phyloP scores from a whole-genome alignment of 2,888 invertebrate genomes.

The Eilema sororculum region DNA sequence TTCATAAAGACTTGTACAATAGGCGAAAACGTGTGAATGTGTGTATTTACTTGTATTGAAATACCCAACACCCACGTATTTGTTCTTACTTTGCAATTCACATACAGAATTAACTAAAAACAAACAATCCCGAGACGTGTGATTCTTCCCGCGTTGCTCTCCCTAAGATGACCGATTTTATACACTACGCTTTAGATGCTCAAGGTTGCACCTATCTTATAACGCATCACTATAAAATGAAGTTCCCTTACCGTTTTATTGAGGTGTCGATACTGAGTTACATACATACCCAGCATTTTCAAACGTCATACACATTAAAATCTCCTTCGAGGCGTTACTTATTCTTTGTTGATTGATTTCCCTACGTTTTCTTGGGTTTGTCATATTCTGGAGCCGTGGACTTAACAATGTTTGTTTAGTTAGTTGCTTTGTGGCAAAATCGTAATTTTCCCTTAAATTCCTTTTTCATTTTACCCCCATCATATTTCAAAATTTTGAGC shows the following conservation, averaged over 20 bases:
- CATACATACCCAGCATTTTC: background rate
- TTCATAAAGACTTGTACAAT: too few relatives aligned
- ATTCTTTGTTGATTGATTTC: background rate
- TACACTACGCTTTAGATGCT: background rate
- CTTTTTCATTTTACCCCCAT: background rate
- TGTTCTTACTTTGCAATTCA: background rate
- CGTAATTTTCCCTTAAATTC: background rate
- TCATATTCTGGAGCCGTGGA: background rate
- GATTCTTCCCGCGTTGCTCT: background rate
- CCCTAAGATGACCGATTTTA: background rate
- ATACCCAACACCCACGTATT: background rate
- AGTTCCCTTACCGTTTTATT: background rate
- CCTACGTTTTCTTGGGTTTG: background rate
- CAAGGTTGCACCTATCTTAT: background rate
- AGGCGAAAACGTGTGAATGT: background rate
- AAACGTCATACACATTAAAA: background rate
- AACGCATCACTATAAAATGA: background rate
- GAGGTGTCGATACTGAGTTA: background rate
- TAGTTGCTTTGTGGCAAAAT: constrained; percentile 1
- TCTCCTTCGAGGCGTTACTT: background rate
- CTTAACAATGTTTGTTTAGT: constrained; percentile 8
- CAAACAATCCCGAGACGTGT: background rate
- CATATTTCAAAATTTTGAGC: background rate
- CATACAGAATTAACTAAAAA: background rate
- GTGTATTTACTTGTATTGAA: background rate